Conservation (phyloP, 2,113 vertebrate genomes). For the Nerophis ophidion region DNA sequence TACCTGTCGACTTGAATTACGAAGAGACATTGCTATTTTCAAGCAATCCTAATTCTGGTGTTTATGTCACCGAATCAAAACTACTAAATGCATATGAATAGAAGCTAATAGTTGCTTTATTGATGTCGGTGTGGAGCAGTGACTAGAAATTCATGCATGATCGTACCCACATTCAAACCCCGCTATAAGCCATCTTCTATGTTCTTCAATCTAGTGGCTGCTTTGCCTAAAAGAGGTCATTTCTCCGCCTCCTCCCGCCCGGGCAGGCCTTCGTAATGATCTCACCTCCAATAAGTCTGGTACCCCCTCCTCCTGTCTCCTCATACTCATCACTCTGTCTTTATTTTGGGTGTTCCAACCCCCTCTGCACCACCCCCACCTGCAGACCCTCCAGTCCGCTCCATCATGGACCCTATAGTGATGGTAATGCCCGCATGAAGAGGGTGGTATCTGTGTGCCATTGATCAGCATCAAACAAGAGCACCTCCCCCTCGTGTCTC, state of each 20-base stretch:
- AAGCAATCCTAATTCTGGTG: too few species aligned
- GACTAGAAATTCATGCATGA: too few species aligned
- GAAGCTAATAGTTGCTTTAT: too few species aligned
- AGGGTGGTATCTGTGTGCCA: slow-evolving; percentile 58
- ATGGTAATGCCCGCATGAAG: slow-evolving; percentile 71
- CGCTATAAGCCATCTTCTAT: background rate
- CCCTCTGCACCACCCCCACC: slow-evolving; percentile 8
- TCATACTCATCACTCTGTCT: slow-evolving; percentile 45
- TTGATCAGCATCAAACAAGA: slow-evolving; percentile 62
- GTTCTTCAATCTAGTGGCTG: slow-evolving; percentile 29
- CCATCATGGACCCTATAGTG: slow-evolving; percentile 56
- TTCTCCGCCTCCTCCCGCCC: slow-evolving; percentile 29
- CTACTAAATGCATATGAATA: too few species aligned
- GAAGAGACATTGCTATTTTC: too few species aligned
- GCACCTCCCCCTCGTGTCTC: slow-evolving; percentile 1
- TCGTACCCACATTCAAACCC: too few species aligned
- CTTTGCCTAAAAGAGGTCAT: slow-evolving; percentile 44
- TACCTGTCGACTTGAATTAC: too few species aligned
- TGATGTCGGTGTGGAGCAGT: too few species aligned
- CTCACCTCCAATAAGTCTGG: slow-evolving; percentile 16
- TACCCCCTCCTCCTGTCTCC: slow-evolving; percentile 26
- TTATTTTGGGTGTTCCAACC: slow-evolving; percentile 21
- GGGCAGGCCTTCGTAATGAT: slow-evolving; percentile 53
- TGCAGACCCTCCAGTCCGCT: slow-evolving; percentile 12
- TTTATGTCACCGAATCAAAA: too few species aligned